Conservation (phyloP, 2,113 vertebrate species). For the Emydocephalus ijimae region DNA sequence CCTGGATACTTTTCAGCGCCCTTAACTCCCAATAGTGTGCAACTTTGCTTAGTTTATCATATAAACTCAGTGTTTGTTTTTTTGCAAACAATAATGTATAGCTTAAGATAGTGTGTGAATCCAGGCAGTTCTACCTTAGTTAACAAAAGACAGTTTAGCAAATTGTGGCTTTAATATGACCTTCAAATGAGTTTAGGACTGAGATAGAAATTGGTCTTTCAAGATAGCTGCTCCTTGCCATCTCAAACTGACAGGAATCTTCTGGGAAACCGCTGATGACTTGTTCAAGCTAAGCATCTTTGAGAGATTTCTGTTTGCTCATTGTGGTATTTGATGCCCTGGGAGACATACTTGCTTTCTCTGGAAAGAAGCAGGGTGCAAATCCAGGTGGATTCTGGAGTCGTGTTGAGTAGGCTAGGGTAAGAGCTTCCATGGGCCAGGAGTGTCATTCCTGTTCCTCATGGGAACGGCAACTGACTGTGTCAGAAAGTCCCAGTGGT, state of each 20-base stretch:
- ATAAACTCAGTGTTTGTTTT: not conserved
- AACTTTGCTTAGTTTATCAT: not conserved
- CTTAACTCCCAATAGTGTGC: not conserved
- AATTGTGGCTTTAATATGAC: not conserved
- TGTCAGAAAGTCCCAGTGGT: not conserved
- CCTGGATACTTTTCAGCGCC: not conserved
- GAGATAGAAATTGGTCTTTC: not conserved
- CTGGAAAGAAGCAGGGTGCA: accelerated
- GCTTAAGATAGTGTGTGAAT: not conserved
- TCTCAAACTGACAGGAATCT: conserved; percentile 12
- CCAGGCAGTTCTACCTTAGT: not conserved
- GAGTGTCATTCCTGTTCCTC: not conserved
- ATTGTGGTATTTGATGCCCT: not conserved
- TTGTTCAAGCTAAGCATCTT: not conserved
- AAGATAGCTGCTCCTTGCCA: too few relatives aligned
- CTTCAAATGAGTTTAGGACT: not conserved
- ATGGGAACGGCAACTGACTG: not conserved
- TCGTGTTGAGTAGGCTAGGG: accelerated
- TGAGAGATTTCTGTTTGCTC: not conserved
- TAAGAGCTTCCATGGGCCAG: accelerated
- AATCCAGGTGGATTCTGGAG: accelerated
- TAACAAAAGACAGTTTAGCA: not conserved
- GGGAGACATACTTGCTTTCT: not conserved
- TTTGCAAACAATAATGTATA: not conserved
- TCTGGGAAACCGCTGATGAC: not conserved